These are phyloP conservation scores for Dasypus novemcinctus DNA, from an alignment of 2,113 vertebrate genomes.

Conservation along the genomic window DNA sequence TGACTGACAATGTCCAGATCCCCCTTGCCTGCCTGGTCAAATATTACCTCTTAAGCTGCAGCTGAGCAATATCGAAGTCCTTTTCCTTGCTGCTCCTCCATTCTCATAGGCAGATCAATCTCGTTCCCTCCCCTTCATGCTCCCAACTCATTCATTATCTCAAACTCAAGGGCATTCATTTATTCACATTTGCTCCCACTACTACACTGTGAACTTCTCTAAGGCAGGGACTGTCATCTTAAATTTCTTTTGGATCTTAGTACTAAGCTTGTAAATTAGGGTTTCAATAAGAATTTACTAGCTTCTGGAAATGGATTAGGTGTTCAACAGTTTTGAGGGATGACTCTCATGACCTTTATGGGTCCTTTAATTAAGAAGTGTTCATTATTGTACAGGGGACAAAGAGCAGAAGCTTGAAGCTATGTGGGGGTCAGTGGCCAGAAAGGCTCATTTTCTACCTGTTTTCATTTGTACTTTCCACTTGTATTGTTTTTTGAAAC, in stretches of 20 bases:
- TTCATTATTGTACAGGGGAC: background rate
- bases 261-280: background rate
- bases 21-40: background rate
- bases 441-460: background rate
- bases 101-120: background rate
- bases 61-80: background rate
- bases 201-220: background rate
- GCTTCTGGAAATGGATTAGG: background rate
- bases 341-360: background rate
- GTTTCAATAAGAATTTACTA: background rate
- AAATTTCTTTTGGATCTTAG: background rate
- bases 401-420: background rate
- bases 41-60: background rate
- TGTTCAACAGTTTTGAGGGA: background rate
- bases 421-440: background rate
- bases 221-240: background rate
- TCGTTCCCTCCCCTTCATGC: background rate
- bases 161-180: background rate
- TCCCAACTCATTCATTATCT: background rate
- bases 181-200: background rate
- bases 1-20: background rate
- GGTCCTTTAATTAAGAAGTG: background rate
- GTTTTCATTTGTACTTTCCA: background rate
- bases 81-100: background rate
- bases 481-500: too few relatives aligned